A percentile compares a stretch with the other conserved stretches of the same genome.
phyloP scores from a whole-genome alignment of 2,888 invertebrate species.

The Prionchulus punctatus region DNA sequence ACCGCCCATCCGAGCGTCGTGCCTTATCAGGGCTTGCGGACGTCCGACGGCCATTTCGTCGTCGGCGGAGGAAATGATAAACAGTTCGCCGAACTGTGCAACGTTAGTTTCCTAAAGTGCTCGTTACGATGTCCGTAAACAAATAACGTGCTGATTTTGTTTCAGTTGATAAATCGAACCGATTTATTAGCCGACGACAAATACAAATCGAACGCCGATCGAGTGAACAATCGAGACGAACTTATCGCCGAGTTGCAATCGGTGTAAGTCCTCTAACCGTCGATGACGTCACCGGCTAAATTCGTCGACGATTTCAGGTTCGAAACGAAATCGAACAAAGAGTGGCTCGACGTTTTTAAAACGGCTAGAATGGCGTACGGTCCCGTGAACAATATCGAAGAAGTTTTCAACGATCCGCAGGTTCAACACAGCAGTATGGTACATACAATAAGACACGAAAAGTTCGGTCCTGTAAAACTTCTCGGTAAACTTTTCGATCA shows the following conservation, averaged over 20 bases:
- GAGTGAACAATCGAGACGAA: conserved; percentile 58
- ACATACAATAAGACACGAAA: too few species aligned
- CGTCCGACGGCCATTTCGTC: conserved; percentile 58
- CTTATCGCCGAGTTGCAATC: conserved; percentile 42
- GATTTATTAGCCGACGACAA: conserved; percentile 48
- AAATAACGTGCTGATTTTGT: conserved; percentile 7
- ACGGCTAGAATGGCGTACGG: conserved; percentile 63
- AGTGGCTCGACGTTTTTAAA: conserved; percentile 58
- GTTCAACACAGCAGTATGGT: too few species aligned
- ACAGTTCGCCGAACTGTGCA: conserved; percentile 56
- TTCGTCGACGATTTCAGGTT: conserved; percentile 31
- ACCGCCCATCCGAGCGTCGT: conserved; percentile 85
- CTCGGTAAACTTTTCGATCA: too few species aligned
- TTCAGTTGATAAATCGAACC: conserved; percentile 42
- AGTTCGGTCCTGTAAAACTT: neutral
- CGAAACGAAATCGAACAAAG: conserved; percentile 49
- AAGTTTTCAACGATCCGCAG: conserved; percentile 76
- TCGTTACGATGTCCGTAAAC: too few species aligned
- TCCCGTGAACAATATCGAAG: conserved; percentile 65
- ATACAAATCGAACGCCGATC: conserved; percentile 52
- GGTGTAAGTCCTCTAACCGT: conserved; percentile 10
- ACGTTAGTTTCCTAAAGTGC: conserved; percentile 24
- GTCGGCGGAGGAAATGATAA: conserved; percentile 67
- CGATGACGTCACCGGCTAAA: neutral
- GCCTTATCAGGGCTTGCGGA: conserved; percentile 68